Evolutionary conservation across 1,140 invertebrate genomes (phyloP).

Genomic region (Agrilus planipennis): DNA sequence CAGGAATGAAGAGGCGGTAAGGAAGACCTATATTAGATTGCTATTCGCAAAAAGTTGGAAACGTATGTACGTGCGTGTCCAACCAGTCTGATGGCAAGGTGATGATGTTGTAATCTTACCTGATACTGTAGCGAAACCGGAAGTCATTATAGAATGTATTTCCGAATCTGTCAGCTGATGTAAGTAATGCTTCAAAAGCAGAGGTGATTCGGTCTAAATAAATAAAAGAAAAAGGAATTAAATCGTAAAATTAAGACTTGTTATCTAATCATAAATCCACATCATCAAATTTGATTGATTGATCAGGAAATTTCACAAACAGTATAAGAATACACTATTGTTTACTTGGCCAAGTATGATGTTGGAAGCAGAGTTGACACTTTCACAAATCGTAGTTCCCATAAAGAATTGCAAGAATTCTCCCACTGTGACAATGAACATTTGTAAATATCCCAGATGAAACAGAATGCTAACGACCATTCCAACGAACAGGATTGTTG

Average conservation of each 20-base stretch:
- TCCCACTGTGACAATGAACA: slow-evolving; percentile 72
- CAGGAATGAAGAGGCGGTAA: too few species aligned
- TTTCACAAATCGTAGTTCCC: slow-evolving; percentile 84
- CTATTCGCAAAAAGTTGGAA: too few species aligned
- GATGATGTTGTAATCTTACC: too few species aligned
- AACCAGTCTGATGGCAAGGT: too few species aligned
- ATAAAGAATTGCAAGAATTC: slow-evolving; percentile 59
- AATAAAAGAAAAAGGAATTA: background rate
- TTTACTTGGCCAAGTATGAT: slow-evolving; percentile 81
- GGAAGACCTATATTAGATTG: too few species aligned
- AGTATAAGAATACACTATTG: background rate
- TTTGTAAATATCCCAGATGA: slow-evolving; percentile 79
- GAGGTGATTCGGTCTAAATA: background rate
- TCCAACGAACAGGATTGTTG: slow-evolving; percentile 85
- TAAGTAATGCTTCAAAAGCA: background rate
- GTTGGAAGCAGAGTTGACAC: slow-evolving; percentile 79
- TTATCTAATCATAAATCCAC: too few species aligned
- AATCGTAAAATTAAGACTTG: background rate
- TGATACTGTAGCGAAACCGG: background rate
- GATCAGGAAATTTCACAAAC: too few species aligned
- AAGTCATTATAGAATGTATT: background rate
- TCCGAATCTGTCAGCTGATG: background rate
- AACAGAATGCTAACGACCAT: slow-evolving; percentile 79
- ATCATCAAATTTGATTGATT: too few species aligned
- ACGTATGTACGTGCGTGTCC: too few species aligned